Conservation (phyloP, 2,113 vertebrate genomes). For the Anarrhichthys ocellatus region DNA sequence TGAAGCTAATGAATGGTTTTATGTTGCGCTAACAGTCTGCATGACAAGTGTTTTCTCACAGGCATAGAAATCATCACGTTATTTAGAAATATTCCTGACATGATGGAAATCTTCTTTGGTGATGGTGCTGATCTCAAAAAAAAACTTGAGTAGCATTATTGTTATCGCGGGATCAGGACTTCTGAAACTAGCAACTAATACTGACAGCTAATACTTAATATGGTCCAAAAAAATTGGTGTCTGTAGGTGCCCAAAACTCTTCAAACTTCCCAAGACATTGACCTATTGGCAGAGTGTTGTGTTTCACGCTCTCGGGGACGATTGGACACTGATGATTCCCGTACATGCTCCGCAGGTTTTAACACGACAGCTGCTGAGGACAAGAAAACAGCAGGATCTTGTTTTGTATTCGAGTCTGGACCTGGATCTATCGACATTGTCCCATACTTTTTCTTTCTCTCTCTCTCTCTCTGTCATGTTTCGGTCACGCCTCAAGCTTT, state of each 20-base stretch:
- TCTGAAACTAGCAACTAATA: too few species aligned
- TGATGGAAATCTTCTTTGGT: neutral
- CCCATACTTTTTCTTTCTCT: neutral
- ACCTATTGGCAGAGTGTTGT: neutral
- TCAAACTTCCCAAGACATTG: neutral
- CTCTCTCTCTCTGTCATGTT: constrained; percentile 44
- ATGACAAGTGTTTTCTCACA: neutral
- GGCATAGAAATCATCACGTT: neutral
- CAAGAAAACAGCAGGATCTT: constrained; percentile 27
- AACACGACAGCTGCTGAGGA: constrained; percentile 48
- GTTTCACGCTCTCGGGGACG: neutral
- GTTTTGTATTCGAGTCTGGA: constrained; percentile 7
- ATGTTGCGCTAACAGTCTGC: neutral
- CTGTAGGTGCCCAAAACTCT: neutral
- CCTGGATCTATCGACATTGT: constrained; percentile 16
- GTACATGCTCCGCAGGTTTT: constrained; percentile 34
- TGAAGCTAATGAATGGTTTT: neutral
- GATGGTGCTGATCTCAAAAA: neutral
- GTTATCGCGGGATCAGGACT: neutral
- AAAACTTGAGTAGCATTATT: neutral
- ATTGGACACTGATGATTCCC: constrained; percentile 39
- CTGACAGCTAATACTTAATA: neutral
- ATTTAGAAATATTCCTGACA: neutral
- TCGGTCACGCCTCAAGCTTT: constrained; percentile 46
- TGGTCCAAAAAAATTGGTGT: neutral